Base-by-base conservation (phyloP, 2,797 vertebrate species). In the Orientallactaga sibirica region DNA sequence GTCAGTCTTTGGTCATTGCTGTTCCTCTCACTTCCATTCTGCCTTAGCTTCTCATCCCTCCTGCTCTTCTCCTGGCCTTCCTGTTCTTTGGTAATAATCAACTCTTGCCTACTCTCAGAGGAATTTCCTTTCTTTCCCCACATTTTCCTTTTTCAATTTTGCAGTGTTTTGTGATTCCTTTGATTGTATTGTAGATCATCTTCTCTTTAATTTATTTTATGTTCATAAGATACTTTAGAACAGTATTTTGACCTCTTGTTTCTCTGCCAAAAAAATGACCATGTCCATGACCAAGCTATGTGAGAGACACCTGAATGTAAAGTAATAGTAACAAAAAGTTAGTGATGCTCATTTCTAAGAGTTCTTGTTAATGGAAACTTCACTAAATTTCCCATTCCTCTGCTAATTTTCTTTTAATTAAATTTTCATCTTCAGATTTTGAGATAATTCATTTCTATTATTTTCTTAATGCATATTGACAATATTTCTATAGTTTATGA, bases 351-450 rank as follows among this genome's bases (percentile, higher is more conserved):
- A 73, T 82, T 85, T 95, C 85, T 68, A 37, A 33, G 87, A 75
- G 85, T 52, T 43, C 87, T 79, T 68, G 64, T 92, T 93, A 94
- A 82, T 91, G 91, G 67, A 91, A 62, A 89, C 77, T 87, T 52
- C 66, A 82, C 73, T 86, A 37, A 78, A 89, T 84, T 91, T 92
- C 75, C 25, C 16, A 89, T 48, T 87, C 90, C 29, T 81, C 55
- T 88, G 25, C 29, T 89, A 61, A 76, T 91, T 94, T 89, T 87
- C 62, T 94, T 91, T 68, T 92, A 55, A 96, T 95, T 95, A 88
- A 93, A 94, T 78, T 76, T 81, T 70, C 85, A 93, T 83, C 67
- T 58, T 93, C 33, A 86, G 58, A 83, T 92, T 94, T 91, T 62
- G 55, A 88, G 92, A 91, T 22, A 90, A 83, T 86, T 90, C 20